phyloP scores from a whole-genome alignment of 1,140 invertebrate genomes.

The Rhynchophorus ferrugineus region DNA sequence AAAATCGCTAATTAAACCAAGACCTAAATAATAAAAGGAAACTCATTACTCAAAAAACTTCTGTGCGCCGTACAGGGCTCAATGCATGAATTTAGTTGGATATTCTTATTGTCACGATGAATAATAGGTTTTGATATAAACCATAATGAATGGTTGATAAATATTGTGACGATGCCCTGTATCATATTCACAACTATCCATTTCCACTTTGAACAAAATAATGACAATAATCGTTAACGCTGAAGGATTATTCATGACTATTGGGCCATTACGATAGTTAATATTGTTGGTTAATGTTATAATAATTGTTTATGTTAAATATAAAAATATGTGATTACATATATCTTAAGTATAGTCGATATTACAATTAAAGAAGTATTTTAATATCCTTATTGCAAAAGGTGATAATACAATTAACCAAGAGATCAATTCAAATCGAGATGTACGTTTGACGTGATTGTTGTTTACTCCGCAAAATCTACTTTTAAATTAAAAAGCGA shows the following conservation, averaged over 20 bases:
- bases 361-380: constrained; percentile 1
- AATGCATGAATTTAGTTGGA: constrained; percentile 5
- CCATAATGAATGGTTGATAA: too few species aligned
- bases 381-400: neutral
- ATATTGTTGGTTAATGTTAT: constrained; percentile 9
- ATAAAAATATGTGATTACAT: constrained; percentile 24
- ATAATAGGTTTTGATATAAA: too few species aligned
- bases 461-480: too few species aligned
- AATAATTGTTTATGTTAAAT: constrained; percentile 15
- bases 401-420: neutral
- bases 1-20: too few species aligned
- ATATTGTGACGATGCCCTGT: too few species aligned
- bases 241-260: constrained; percentile 1
- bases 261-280: constrained; percentile 7
- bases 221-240: neutral
- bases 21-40: too few species aligned
- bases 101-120: neutral
- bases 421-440: neutral
- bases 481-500: neutral
- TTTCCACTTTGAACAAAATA: constrained; percentile 2
- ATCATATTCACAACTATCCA: neutral
- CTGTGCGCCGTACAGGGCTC: neutral
- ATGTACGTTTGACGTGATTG: too few species aligned
- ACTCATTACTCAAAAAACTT: too few species aligned
- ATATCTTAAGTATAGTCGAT: constrained; percentile 14